Conservation (phyloP, 2,113 vertebrate species). For the Aphyosemion australe region DNA sequence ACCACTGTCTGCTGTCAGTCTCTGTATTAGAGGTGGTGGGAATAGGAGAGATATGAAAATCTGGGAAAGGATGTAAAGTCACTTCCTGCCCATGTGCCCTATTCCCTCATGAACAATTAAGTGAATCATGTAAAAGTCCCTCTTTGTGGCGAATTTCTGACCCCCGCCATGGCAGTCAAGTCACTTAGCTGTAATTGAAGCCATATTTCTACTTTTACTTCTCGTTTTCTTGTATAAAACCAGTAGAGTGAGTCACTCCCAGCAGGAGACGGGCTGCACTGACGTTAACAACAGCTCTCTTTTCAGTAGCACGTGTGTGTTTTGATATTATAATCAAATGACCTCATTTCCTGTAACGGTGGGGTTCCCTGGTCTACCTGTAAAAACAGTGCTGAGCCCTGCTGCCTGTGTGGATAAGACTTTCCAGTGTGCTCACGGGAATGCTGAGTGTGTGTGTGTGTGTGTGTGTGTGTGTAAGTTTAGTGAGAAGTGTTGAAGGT, state of each 20-base stretch:
- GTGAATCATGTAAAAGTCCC: constrained; percentile 65
- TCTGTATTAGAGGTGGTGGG: constrained; percentile 32
- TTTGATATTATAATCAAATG: constrained; percentile 44
- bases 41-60: constrained; percentile 39
- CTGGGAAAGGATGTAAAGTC: constrained; percentile 69
- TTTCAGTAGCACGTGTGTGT: constrained; percentile 37
- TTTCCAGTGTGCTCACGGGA: constrained; percentile 51
- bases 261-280: constrained; percentile 21
- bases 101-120: constrained; percentile 56
- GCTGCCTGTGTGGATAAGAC: constrained; percentile 30
- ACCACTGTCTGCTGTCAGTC: constrained; percentile 25
- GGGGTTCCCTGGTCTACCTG: constrained; percentile 55
- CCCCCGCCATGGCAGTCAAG: constrained; percentile 21
- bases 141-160: constrained; percentile 39
- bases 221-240: constrained; percentile 18
- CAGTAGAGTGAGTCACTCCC: constrained; percentile 18
- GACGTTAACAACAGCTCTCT: constrained; percentile 12
- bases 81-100: constrained; percentile 55
- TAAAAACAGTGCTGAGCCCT: constrained; percentile 61
- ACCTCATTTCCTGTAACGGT: constrained; percentile 61
- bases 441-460: constrained; percentile 8
- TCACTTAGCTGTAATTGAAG: constrained; percentile 42
- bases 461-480: no score
- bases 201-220: constrained; percentile 40
- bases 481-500: no score